These are phyloP conservation scores for Montipora sp. DNA, from an alignment of 64 coral and sea anemone genomes.

Conservation along the genomic window DNA sequence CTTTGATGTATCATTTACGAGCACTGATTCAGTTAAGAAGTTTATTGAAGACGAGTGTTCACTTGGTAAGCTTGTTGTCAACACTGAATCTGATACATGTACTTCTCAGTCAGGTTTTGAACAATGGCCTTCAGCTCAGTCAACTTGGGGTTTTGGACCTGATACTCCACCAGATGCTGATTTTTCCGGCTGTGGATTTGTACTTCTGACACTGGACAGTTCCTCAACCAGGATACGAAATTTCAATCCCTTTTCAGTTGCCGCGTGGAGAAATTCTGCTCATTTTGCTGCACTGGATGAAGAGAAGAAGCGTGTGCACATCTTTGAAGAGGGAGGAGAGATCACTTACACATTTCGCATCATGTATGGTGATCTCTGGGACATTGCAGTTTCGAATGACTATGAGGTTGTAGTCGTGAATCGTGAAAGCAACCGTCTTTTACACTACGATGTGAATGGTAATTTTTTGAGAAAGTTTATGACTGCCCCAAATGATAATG, in stretches of 20 bases:
- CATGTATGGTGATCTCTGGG: constrained; percentile 69
- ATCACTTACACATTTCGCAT: constrained; percentile 38
- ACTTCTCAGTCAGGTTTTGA: background rate
- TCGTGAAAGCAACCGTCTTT: constrained; percentile 69
- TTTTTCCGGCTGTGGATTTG: constrained; percentile 19
- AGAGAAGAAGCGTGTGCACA: constrained; percentile 50
- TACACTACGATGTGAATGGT: constrained; percentile 72
- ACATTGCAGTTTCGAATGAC: constrained; percentile 63
- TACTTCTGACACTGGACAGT: constrained; percentile 48
- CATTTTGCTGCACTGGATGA: constrained; percentile 70
- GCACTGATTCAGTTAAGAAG: background rate
- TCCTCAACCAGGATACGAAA: constrained; percentile 31
- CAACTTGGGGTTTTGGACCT: background rate
- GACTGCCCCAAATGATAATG: constrained; percentile 18
- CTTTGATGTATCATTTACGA: constrained; percentile 15
- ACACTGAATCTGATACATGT: background rate
- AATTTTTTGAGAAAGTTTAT: constrained; percentile 45
- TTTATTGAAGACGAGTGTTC: constrained; percentile 3
- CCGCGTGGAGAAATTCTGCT: constrained; percentile 52
- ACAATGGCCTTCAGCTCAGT: background rate
- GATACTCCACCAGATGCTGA: background rate
- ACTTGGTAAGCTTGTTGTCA: constrained; percentile 20
- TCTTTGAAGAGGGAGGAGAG: constrained; percentile 53
- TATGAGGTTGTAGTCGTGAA: constrained; percentile 70
- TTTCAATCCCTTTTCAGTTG: constrained; percentile 64